phyloP scores from a whole-genome alignment of 2,888 invertebrate species.

The Lithosia quadra region DNA sequence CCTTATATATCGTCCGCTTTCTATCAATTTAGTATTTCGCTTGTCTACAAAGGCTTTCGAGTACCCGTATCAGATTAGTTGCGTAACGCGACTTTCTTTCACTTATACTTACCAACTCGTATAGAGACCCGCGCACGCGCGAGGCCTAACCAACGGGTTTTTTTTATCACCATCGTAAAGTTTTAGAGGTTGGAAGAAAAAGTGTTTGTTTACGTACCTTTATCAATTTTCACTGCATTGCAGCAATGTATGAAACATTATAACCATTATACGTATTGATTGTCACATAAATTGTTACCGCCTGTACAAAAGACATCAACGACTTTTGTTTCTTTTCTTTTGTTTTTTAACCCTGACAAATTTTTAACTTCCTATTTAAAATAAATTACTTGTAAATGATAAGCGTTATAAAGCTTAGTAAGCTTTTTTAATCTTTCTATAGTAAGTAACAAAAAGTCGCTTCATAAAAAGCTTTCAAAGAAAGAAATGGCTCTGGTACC shows the following conservation, averaged over 20 bases:
- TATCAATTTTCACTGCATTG: neutral
- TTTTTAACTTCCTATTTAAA: neutral
- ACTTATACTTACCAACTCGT: conserved; percentile 21
- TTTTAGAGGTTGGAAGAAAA: conserved; percentile 5
- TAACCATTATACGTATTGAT: neutral
- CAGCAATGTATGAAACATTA: neutral
- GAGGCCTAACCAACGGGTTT: conserved; percentile 16
- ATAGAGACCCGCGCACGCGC: conserved; percentile 17
- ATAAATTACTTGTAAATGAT: neutral
- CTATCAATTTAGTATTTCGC: conserved; percentile 38
- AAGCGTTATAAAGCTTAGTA: neutral
- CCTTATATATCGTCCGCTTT: conserved; percentile 54
- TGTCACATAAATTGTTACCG: neutral
- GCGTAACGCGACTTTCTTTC: conserved; percentile 39
- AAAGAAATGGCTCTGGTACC: neutral
- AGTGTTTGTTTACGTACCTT: neutral
- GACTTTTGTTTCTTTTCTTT: conserved; percentile 32
- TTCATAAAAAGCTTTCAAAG: conserved; percentile 6
- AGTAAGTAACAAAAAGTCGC: neutral
- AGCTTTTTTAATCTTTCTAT: neutral
- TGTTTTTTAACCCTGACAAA: neutral
- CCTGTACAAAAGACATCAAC: conserved; percentile 61
- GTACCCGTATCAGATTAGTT: conserved; percentile 29
- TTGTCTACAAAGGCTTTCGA: conserved; percentile 37
- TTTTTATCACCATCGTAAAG: conserved; percentile 15